Base-by-base conservation (phyloP, 2,888 invertebrate genomes). In the Drosophila longiperda region DNA sequence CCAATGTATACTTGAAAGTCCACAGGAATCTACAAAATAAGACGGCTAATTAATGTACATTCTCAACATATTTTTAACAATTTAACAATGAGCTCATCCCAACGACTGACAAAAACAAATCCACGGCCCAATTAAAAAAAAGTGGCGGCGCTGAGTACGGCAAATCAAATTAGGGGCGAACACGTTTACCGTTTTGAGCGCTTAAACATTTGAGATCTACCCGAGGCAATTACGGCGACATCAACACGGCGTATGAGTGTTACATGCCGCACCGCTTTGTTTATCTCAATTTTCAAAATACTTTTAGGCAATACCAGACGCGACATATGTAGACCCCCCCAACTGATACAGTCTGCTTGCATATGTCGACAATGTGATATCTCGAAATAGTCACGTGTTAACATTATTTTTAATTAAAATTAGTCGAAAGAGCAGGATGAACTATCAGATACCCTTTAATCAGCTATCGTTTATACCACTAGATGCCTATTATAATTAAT, bases 131-230 rank as follows among this genome's bases (percentile, higher is more conserved):
- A 54, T 70, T 69, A 74, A 65, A 26, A 26, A 26, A 52, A 69
- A 45, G 12, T 32, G 12, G 53, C 52, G 50, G 26, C 59, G 33
- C 59, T 34, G 40, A 66, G 63, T 53, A 42, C 53, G 67, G 73
- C 66, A 87, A 83, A 85, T 84, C 89, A 83, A 89, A 89, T 89
- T 83, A 83, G 84, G 77, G 70, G 72, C 89, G 81, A 89, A 87
- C 84, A 89, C 82, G 82, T 83, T 85, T 73, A 75, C 73, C 73
- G 84, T 68, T 81, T 75, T 68, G 59, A 80, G 76, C 77, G 55
- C 60, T 66, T 42, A 42, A 78, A 57, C 38, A 63, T 49, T 60
- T 62, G 59, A 66, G 70, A 70, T 66, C 67, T 53, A 71, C 73
- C 66, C 53, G 68, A 65, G 78, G 52, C 82, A 82, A 80, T 80